Percentiles rank a stretch among this genome's conserved stretches.
phyloP scores from a whole-genome alignment of 1,140 invertebrate species.

The Trissolcus basalis region DNA sequence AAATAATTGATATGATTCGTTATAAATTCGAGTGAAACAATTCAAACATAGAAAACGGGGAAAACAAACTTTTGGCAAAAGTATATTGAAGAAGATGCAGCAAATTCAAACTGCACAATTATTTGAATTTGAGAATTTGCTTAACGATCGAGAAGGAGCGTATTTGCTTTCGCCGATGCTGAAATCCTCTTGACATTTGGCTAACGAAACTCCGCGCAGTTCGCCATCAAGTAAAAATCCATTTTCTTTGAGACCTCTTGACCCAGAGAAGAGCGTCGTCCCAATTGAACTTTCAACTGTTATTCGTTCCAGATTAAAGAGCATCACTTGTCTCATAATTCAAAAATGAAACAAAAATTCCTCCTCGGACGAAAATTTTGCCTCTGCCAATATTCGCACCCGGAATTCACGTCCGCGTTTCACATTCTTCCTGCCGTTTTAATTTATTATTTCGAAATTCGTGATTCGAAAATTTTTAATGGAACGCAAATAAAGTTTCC shows the following conservation, averaged over 20 bases:
- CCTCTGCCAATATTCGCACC: too few relatives aligned
- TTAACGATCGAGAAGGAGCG: slow-evolving; percentile 19
- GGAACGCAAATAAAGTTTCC: too few relatives aligned
- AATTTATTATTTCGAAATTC: too few relatives aligned
- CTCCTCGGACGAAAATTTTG: neutral
- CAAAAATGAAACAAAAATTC: slow-evolving; percentile 2
- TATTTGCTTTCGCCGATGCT: slow-evolving; percentile 24
- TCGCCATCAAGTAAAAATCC: slow-evolving; percentile 28
- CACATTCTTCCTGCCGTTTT: too few relatives aligned
- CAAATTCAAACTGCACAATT: too few relatives aligned
- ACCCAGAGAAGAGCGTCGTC: slow-evolving; percentile 26
- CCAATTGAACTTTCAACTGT: slow-evolving; percentile 28
- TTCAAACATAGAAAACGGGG: too few relatives aligned
- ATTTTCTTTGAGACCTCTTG: slow-evolving; percentile 45
- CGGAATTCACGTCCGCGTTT: too few relatives aligned
- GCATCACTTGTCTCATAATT: slow-evolving; percentile 29
- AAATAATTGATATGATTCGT: too few relatives aligned
- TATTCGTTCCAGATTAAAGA: slow-evolving; percentile 28
- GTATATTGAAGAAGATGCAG: neutral
- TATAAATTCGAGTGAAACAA: too few relatives aligned
- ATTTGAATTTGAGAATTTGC: slow-evolving; percentile 17
- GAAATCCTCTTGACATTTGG: slow-evolving; percentile 35
- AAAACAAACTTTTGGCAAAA: neutral
- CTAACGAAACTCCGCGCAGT: slow-evolving; percentile 33
- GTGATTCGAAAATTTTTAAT: too few relatives aligned